Evolutionary conservation across 2,113 vertebrate species (phyloP), one percentile per base, ranked within the genome.

Genomic region (Vombatus ursinus): DNA sequence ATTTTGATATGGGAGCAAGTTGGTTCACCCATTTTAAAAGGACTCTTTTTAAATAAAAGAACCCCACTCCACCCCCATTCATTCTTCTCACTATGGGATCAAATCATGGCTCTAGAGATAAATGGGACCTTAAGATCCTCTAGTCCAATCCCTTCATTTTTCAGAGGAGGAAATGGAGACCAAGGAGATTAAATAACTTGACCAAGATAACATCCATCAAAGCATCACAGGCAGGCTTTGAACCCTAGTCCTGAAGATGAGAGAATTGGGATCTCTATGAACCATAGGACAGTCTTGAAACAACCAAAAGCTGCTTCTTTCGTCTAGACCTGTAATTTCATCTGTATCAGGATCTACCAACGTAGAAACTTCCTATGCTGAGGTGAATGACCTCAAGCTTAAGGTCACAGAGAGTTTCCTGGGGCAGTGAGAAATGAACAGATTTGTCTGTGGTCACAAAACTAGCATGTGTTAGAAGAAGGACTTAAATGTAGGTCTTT

Each of bases 1-100:
- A 9, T 31, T 48, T 94, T 93, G 54, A 94, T 12, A 44, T 95
- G 90, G 95, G 90, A 96, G 37, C 91, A 94, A 94, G 96, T 48
- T 31, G 91, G 3, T 52, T 94, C 37, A 50, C 23, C 25, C 68
- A 50, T 94, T 96, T 95, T 90, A 37, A 54, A 94, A 49, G 11
- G 25, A 22, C 96, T 96, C 0, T 14, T 48, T 84, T 94, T 37
- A 26, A n/a, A 37, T 77, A 77, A 50, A 94, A 53, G 47, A 93
- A n/a, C 26, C 48, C 37, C 84, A 96, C n/a, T 84, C n/a, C n/a
- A 84, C 7, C 1, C 7, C n/a, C 68, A 84, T 22, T 84, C 16
- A 84, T 84, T 84, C 68, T 84, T 8, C 68, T 8, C 23, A 44
- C 2, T 84, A 22, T 84, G 19, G n/a, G n/a, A n/a, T 26, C 61